Evolutionary conservation across 2,113 vertebrate genomes (phyloP).

Genomic region (Zosterops hypoxanthus): DNA sequence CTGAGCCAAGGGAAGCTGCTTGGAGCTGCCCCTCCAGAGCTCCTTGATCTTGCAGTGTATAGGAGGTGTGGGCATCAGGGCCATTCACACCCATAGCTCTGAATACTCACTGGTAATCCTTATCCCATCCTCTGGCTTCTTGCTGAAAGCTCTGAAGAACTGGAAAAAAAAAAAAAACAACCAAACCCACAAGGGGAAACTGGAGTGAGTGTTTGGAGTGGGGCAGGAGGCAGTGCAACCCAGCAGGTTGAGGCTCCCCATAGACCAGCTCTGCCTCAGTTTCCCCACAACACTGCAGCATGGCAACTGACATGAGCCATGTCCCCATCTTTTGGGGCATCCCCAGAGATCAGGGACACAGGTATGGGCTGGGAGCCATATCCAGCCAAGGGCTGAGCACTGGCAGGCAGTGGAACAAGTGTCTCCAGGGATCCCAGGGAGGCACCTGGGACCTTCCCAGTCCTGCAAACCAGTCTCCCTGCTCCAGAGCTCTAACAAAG

Average conservation of each 20-base stretch:
- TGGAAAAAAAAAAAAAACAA: conserved; percentile 43
- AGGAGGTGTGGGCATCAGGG: background rate
- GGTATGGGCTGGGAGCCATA: background rate
- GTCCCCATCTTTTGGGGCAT: too few species aligned
- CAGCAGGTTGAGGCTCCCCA: background rate
- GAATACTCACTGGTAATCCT: conserved; percentile 76
- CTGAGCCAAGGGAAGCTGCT: background rate
- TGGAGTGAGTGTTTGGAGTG: background rate
- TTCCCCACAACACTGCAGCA: background rate
- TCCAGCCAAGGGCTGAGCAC: background rate
- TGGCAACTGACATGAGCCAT: fast-evolving
- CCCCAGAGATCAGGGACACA: background rate
- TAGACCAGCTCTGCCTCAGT: background rate
- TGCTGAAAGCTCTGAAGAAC: conserved; percentile 88
- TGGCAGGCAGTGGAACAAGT: background rate
- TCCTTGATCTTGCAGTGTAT: fast-evolving
- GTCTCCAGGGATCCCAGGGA: background rate
- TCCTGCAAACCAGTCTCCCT: background rate
- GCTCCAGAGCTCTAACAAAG: background rate
- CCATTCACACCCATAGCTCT: fast-evolving
- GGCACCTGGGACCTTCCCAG: background rate
- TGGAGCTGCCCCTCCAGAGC: background rate
- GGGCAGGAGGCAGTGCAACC: background rate
- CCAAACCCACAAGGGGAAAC: background rate
- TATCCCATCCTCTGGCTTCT: conserved; percentile 64